Percentiles rank a stretch among this genome's conserved stretches.
Conservation (phyloP, 2,797 vertebrate species). For the Tokudaia tokunoshimensis region DNA sequence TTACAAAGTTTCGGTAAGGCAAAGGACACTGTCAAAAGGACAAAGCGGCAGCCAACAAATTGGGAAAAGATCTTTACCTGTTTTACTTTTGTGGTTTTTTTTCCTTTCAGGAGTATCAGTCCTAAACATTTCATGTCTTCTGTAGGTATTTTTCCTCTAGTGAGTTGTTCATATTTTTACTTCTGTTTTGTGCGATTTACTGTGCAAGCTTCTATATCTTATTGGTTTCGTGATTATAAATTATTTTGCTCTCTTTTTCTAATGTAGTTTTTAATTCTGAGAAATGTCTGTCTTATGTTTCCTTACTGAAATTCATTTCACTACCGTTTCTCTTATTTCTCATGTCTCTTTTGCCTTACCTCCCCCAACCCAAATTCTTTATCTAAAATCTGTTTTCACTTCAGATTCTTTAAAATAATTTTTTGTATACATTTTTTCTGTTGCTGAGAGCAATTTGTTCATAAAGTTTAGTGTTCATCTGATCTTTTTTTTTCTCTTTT, state of each 20-base stretch:
- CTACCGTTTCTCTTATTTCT: background rate
- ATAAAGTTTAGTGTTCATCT: background rate
- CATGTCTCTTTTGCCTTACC: background rate
- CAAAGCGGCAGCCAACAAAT: no score
- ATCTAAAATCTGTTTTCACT: background rate
- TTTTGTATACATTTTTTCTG: conserved; percentile 45
- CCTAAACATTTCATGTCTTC: conserved; percentile 20
- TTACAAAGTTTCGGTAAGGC: no score
- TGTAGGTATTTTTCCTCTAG: background rate
- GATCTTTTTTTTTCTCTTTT: background rate
- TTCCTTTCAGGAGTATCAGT: background rate
- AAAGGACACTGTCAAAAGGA: no score
- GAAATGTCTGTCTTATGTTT: conserved; percentile 15
- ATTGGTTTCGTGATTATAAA: background rate
- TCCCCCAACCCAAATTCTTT: background rate
- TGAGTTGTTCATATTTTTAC: background rate
- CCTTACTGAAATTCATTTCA: background rate
- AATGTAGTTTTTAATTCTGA: background rate
- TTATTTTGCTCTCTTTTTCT: background rate
- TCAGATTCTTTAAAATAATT: background rate
- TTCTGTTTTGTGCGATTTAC: conserved; percentile 6
- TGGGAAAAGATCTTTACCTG: background rate
- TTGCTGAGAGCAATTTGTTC: background rate
- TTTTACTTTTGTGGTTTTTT: background rate
- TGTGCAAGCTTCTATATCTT: background rate